Evolutionary conservation across 2,797 vertebrate genomes (phyloP).

Genomic region (Eptatretus atami): DNA sequence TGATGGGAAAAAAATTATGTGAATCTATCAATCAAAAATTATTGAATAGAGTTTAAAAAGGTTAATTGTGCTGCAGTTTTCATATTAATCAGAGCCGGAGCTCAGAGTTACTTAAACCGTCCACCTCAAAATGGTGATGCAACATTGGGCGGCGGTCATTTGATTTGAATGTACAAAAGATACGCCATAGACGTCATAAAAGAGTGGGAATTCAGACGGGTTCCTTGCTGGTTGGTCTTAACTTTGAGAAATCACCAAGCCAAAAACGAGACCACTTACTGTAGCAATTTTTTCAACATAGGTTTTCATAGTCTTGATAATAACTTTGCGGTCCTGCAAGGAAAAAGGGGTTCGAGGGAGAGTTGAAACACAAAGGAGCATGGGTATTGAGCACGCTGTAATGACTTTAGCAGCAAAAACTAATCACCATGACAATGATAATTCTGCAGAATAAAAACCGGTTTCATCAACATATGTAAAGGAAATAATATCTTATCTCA

Average conservation of each 20-base stretch:
- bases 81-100: too few species aligned
- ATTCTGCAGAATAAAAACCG: not conserved
- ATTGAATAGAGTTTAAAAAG: too few species aligned
- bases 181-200: not conserved
- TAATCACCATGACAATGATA: not conserved
- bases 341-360: not conserved
- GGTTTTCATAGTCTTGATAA: slow-evolving; percentile 84
- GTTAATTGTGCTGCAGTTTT: too few species aligned
- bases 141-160: too few species aligned
- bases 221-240: not conserved
- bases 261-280: slow-evolving; percentile 20
- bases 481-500: slow-evolving; percentile 8
- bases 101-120: too few species aligned
- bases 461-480: slow-evolving; percentile 8
- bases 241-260: not conserved
- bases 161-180: too few species aligned
- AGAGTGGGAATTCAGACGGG: not conserved
- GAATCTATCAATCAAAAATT: too few species aligned
- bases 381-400: too few species aligned
- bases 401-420: not conserved
- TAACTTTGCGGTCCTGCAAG: slow-evolving; percentile 57
- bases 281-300: slow-evolving; percentile 61
- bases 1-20: too few species aligned
- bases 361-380: slow-evolving; percentile 9
- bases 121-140: too few species aligned